Conservation (phyloP, 1,140 invertebrate species). For the Odontomachus brunneus region DNA sequence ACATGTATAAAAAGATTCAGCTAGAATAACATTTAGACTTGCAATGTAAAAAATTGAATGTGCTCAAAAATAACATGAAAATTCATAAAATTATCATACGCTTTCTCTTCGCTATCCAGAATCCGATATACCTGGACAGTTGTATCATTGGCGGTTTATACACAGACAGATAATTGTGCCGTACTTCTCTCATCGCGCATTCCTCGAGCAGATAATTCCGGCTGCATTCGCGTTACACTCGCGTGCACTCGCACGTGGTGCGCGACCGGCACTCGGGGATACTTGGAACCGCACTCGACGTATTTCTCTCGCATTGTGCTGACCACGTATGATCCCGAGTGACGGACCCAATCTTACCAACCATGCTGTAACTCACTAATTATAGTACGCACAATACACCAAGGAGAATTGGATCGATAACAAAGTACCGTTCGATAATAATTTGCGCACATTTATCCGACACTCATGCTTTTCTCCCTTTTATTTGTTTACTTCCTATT, state of each 20-base stretch:
- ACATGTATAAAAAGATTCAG: too few species aligned
- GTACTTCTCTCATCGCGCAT: constrained; percentile 40
- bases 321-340: constrained; percentile 54
- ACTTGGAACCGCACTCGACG: constrained; percentile 64
- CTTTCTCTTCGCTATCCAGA: constrained; percentile 14
- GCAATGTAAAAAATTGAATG: too few species aligned
- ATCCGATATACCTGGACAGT: constrained; percentile 30
- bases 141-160: constrained; percentile 39
- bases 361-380: neutral
- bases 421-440: too few species aligned
- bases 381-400: neutral
- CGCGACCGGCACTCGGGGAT: constrained; percentile 48
- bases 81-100: too few species aligned
- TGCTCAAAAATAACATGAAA: too few species aligned
- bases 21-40: too few species aligned
- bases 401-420: neutral
- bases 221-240: constrained; percentile 47
- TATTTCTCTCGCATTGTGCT: constrained; percentile 71
- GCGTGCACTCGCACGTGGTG: constrained; percentile 44
- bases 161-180: constrained; percentile 47
- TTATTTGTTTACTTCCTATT: too few species aligned
- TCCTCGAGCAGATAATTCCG: constrained; percentile 51
- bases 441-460: too few species aligned
- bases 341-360: neutral
- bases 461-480: too few species aligned